phyloP scores from a whole-genome alignment of 2,113 vertebrate genomes.

The Labeo catla region DNA sequence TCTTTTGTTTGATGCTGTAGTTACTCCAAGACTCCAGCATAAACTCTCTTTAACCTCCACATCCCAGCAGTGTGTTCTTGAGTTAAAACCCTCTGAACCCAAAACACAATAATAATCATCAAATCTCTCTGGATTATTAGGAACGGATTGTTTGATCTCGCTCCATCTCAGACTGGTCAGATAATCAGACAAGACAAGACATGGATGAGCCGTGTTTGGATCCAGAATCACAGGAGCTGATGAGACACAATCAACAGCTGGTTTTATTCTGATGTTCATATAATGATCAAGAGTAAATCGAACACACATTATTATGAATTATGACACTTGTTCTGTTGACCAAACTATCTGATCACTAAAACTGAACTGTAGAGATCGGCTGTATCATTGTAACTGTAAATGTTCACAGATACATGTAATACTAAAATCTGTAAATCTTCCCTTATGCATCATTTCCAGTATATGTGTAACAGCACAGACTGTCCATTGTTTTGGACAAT shows the following conservation, averaged over 20 bases:
- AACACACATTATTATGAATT: background rate
- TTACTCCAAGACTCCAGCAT: background rate
- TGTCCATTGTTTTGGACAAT: background rate
- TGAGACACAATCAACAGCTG: background rate
- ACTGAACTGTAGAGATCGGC: too few relatives aligned
- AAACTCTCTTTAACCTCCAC: background rate
- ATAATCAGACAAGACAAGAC: background rate
- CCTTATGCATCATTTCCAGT: background rate
- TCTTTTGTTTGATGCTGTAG: background rate
- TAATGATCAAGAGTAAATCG: too few relatives aligned
- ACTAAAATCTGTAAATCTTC: too few relatives aligned
- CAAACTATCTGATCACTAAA: background rate
- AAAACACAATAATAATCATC: background rate
- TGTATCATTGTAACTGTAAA: too few relatives aligned
- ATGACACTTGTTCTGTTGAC: background rate
- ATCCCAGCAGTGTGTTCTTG: background rate
- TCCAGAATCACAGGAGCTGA: background rate
- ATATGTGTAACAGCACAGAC: background rate
- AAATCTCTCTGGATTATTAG: background rate
- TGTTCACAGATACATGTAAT: too few relatives aligned
- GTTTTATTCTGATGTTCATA: background rate
- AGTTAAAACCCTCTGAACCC: conserved; percentile 2
- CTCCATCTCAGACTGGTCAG: background rate
- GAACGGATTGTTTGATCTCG: background rate
- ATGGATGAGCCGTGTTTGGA: background rate